Conservation (phyloP, 2,113 vertebrate genomes). For the Calcarius ornatus region DNA sequence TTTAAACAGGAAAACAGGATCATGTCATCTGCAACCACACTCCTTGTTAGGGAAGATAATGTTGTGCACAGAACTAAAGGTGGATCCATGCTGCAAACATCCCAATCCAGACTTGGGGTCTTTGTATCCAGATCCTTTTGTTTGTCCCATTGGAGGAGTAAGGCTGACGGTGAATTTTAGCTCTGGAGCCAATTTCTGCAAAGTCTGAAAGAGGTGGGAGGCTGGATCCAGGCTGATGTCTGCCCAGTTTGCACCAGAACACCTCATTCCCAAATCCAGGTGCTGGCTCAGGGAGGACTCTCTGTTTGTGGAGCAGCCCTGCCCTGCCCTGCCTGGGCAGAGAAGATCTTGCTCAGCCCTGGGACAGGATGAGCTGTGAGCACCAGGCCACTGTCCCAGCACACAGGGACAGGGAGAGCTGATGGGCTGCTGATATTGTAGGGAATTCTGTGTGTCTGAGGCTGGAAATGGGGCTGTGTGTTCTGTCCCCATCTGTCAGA, state of each 20-base stretch:
- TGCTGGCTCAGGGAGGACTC: neutral
- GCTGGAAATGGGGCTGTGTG: neutral
- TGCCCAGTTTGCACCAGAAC: neutral
- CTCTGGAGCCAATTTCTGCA: neutral
- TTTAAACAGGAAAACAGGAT: neutral
- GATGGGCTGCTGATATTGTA: neutral
- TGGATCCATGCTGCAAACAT: neutral
- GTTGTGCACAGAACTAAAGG: neutral
- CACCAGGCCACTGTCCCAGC: neutral
- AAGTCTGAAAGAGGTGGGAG: neutral
- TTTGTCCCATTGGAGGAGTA: neutral
- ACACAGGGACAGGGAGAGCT: neutral
- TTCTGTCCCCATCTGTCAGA: neutral
- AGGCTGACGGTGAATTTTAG: neutral
- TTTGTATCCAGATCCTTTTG: neutral
- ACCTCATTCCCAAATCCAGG: neutral
- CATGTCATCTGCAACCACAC: rapidly evolving
- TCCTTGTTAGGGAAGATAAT: neutral
- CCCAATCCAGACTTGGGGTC: rapidly evolving
- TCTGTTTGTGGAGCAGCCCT: neutral
- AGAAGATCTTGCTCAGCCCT: neutral
- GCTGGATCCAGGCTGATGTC: neutral
- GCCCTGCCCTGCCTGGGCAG: neutral
- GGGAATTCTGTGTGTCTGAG: neutral
- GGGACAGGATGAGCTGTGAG: neutral